A percentile compares a stretch with the other conserved stretches of the same genome.
Evolutionary conservation across 1,140 invertebrate genomes (phyloP).

Genomic region (Drosophila guanche): DNA sequence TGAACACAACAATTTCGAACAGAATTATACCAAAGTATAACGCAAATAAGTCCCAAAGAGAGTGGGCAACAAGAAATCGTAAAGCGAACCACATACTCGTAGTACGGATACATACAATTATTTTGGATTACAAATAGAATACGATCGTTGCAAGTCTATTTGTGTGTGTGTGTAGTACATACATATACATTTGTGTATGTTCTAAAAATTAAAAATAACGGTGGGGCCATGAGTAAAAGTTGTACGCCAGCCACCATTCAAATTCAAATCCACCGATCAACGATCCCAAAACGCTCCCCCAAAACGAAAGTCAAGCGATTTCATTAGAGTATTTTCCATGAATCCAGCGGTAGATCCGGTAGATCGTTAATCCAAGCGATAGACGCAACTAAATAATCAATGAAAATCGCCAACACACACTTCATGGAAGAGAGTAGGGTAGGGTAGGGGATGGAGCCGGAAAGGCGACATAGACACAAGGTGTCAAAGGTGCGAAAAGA

Average conservation of each 20-base stretch:
- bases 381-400: slow-evolving; percentile 45
- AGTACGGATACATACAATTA: slow-evolving; percentile 68
- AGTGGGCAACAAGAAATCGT: slow-evolving; percentile 51
- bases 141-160: slow-evolving; percentile 67
- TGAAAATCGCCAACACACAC: slow-evolving; percentile 30
- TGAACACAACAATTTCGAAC: slow-evolving; percentile 33
- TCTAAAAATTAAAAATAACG: slow-evolving; percentile 73
- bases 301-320: slow-evolving; percentile 37
- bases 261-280: background rate
- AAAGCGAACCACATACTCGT: slow-evolving; percentile 63
- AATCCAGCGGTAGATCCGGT: background rate
- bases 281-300: slow-evolving; percentile 1
- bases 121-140: slow-evolving; percentile 81
- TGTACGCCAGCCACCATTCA: slow-evolving; percentile 19
- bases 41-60: slow-evolving; percentile 34
- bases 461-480: slow-evolving; percentile 1
- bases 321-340: slow-evolving; percentile 11
- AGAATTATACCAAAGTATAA: background rate
- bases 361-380: slow-evolving; percentile 17
- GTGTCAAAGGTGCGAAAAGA: slow-evolving; percentile 36
- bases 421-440: background rate
- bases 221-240: slow-evolving; percentile 56
- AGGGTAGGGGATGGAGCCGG: too few relatives aligned
- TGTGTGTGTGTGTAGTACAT: slow-evolving; percentile 21
- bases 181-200: slow-evolving; percentile 34